Conservation (phyloP, 2,797 vertebrate species). For the Capromys pilorides region DNA sequence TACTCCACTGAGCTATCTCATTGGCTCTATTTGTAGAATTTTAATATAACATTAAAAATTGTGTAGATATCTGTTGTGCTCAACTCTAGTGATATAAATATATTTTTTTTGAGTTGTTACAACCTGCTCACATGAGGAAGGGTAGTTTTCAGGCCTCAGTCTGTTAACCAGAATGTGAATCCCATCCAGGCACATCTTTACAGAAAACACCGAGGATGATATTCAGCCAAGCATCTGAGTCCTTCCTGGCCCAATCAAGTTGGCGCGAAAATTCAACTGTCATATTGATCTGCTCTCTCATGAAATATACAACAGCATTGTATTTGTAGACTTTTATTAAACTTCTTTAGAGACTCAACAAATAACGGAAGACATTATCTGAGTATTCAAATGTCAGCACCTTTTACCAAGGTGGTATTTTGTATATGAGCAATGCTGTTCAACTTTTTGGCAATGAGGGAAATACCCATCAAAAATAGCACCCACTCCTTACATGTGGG, state of each 20-base stretch:
- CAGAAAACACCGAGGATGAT: background rate
- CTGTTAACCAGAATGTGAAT: background rate
- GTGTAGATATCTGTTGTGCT: background rate
- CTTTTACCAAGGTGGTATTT: background rate
- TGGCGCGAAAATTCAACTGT: background rate
- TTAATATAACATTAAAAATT: too few relatives aligned
- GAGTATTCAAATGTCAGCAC: background rate
- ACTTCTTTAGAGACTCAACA: background rate
- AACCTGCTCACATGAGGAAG: background rate
- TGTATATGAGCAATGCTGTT: background rate
- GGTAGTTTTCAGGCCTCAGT: background rate
- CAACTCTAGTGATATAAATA: background rate
- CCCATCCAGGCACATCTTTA: background rate
- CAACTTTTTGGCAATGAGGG: background rate
- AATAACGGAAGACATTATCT: slow-evolving; percentile 23
- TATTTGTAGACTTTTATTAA: slow-evolving; percentile 26
- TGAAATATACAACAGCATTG: background rate
- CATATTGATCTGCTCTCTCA: background rate
- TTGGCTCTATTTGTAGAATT: too few relatives aligned
- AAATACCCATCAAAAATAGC: background rate
- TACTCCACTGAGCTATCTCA: too few relatives aligned
- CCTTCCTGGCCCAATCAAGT: background rate
- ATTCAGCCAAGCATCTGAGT: background rate
- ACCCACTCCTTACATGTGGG: background rate
- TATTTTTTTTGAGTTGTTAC: background rate